A percentile compares a stretch with the other conserved stretches of the same genome.
phyloP scores from a whole-genome alignment of 2,113 vertebrate species.

The Upupa epops region DNA sequence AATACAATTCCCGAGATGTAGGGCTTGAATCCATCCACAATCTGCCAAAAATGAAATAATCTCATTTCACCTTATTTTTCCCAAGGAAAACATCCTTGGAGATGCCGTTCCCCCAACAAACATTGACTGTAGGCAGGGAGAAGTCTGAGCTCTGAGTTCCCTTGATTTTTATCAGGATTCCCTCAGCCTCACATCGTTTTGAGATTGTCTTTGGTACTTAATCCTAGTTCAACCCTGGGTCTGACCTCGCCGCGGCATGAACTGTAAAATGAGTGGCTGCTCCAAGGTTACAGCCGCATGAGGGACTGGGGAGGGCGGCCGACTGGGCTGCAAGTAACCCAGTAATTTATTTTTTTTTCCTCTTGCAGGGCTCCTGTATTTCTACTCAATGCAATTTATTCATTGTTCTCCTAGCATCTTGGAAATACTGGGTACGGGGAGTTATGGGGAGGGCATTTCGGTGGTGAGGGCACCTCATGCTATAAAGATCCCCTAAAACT shows the following conservation, averaged over 20 bases:
- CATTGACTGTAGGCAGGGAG: neutral
- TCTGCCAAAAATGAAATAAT: neutral
- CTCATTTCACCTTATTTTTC: neutral
- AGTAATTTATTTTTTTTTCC: neutral
- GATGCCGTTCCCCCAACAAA: neutral
- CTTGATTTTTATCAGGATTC: conserved; percentile 42
- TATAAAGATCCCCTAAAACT: rapidly evolving
- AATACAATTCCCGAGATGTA: neutral
- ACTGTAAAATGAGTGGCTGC: conserved; percentile 52
- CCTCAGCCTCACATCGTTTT: neutral
- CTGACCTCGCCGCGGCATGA: neutral
- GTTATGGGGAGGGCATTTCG: neutral
- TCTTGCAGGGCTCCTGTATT: neutral
- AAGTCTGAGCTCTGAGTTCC: conserved; percentile 18
- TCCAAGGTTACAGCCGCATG: conserved; percentile 22
- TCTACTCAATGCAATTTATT: neutral
- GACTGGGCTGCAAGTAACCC: neutral
- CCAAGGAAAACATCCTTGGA: neutral
- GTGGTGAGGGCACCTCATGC: neutral
- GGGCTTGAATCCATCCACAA: neutral
- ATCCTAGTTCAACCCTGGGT: conserved; percentile 37
- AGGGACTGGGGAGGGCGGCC: neutral
- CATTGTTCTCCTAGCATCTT: neutral
- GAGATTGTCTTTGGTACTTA: conserved; percentile 1
- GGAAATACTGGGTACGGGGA: neutral